Percentiles rank a stretch among this genome's conserved stretches.
phyloP scores from a whole-genome alignment of 2,888 invertebrate species.

The Gymnosoma rotundatum region DNA sequence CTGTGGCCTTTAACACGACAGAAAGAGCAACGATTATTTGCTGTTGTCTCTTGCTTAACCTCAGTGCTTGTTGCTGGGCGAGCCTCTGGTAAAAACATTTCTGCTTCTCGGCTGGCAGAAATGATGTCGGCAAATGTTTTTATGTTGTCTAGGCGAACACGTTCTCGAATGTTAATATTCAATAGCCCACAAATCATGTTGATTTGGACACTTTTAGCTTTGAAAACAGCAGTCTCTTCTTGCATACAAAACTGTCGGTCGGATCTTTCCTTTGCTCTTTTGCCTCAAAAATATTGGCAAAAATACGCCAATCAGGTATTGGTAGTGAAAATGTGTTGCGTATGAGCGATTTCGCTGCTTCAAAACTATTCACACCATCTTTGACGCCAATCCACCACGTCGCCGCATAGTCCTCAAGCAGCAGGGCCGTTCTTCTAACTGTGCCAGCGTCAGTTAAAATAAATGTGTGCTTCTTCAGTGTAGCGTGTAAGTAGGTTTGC shows the following conservation, averaged over 20 bases:
- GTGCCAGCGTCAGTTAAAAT: background rate
- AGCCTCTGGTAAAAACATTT: conserved; percentile 31
- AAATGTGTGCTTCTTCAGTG: background rate
- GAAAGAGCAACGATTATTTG: conserved; percentile 20
- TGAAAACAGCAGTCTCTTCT: no score
- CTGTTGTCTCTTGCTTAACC: background rate
- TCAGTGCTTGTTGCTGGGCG: background rate
- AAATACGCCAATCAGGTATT: background rate
- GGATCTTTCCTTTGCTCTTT: background rate
- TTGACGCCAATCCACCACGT: background rate
- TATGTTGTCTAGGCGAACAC: conserved; percentile 37
- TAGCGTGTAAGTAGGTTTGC: no score
- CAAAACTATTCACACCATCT: background rate
- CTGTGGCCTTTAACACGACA: conserved; percentile 18
- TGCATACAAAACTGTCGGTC: background rate
- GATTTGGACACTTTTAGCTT: conserved; percentile 5
- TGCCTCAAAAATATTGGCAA: background rate
- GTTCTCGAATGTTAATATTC: conserved; percentile 28
- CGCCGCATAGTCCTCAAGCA: background rate
- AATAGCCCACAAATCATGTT: conserved; percentile 52
- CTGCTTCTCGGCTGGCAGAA: conserved; percentile 52
- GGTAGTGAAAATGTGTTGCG: background rate
- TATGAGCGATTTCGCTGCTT: no score
- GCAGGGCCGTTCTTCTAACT: background rate
- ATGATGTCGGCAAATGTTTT: conserved; percentile 45